Base-by-base conservation (phyloP, 2,797 vertebrate species). In the Argya squamiceps region DNA sequence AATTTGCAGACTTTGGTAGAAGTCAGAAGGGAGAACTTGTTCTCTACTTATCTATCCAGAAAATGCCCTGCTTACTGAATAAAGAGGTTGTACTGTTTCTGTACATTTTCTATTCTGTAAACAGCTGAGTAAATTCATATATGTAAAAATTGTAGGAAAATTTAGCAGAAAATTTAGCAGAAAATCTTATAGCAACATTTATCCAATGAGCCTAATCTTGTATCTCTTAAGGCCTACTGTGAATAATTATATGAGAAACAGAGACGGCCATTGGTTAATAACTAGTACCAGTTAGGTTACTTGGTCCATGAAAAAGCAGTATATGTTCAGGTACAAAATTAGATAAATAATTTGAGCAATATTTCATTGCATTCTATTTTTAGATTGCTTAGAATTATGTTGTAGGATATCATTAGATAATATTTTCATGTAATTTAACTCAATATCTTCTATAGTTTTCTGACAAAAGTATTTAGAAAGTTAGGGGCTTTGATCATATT, bases 401-500 rank as follows among this genome's bases (percentile, higher is more conserved):
- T 76, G 22, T 52, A 10, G 4, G 19, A 13, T n/a, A 17, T 30
- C 32, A 56, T 43, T 69, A 44, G 4, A 41, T 43, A n/a, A 16
- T 4, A 2, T 16, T 75, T 2, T 47, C 10, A 36, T 3, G 2
- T 10, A 67, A 55, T 60, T 63, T 63, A 63, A 5, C 34, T 77
- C 22, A 55, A 24, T 26, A n/a, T 1, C 6, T 64, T 78, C n/a
- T 43, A 6, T 1, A 68, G 6, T 37, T 78, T 60, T 26, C 27
- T 89, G 36, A 62, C 2, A 37, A 22, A 67, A 43, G 14, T 30
- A 11, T 74, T 47, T 19, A 5, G 4, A 65, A 65, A 37, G 53
- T 30, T 6, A 41, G 2, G 0, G 2, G 4, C 52, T 60, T 58
- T 67, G 3, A 36, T 73, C 10, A 34, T 22, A 30, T 8, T 56